phyloP scores from a whole-genome alignment of 1,140 invertebrate genomes.

The Psilanteris sp. region DNA sequence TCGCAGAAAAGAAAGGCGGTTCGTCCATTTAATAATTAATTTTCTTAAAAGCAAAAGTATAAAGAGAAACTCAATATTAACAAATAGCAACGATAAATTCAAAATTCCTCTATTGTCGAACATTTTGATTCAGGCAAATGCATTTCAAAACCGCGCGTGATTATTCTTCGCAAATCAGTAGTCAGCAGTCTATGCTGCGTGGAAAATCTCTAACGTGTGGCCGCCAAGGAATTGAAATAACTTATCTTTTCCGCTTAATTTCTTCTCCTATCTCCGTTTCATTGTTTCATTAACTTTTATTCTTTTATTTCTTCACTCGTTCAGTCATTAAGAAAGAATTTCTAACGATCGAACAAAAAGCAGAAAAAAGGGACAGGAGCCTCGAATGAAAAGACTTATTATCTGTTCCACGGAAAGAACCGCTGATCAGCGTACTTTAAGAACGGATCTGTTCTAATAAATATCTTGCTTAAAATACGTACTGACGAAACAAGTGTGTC shows the following conservation, averaged over 20 bases:
- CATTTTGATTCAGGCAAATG: too few species aligned
- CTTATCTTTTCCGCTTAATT: conserved; percentile 20
- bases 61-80: too few species aligned
- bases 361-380: not conserved
- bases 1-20: too few species aligned
- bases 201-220: too few species aligned
- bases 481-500: conserved; percentile 12
- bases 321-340: conserved; percentile 13
- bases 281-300: conserved; percentile 27
- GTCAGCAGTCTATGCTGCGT: not conserved
- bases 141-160: conserved; percentile 21
- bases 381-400: conserved; percentile 6
- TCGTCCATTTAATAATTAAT: too few species aligned
- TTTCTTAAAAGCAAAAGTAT: too few species aligned
- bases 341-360: conserved; percentile 15
- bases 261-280: conserved; percentile 1
- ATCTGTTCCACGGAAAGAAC: conserved; percentile 1
- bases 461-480: conserved; percentile 21
- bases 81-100: too few species aligned
- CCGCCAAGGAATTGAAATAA: too few species aligned
- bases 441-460: conserved; percentile 11
- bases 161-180: conserved; percentile 20
- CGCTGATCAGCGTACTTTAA: conserved; percentile 11
- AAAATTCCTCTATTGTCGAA: too few species aligned
- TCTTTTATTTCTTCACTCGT: not conserved